A percentile compares a stretch with the other conserved stretches of the same genome.
These are phyloP conservation scores for Megalops cyprinoides DNA, from an alignment of 2,797 vertebrate genomes.

Conservation along the genomic window DNA sequence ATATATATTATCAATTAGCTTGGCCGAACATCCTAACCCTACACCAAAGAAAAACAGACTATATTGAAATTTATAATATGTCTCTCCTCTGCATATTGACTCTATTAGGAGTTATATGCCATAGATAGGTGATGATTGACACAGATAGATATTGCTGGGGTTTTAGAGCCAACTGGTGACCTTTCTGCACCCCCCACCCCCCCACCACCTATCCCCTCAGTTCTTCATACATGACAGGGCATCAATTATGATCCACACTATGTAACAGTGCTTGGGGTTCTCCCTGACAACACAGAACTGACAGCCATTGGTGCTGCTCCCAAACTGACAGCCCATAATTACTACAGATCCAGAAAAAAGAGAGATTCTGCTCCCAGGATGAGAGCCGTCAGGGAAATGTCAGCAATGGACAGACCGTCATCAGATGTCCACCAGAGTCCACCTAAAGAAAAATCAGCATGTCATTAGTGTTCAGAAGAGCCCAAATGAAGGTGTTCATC, in stretches of 20 bases:
- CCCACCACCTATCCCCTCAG: background rate
- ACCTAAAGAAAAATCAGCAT: background rate
- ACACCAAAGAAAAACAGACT: background rate
- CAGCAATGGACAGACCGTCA: too few relatives aligned
- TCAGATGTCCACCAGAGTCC: background rate
- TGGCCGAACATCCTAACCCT: too few relatives aligned
- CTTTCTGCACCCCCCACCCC: constrained; percentile 2
- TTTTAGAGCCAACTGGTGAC: constrained; percentile 8
- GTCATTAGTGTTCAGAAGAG: background rate
- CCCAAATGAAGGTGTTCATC: background rate
- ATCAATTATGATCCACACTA: background rate
- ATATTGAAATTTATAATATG: background rate
- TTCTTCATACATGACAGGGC: background rate
- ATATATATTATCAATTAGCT: background rate
- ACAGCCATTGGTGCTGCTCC: background rate
- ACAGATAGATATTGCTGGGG: background rate
- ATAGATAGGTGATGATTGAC: background rate
- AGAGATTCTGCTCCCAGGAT: background rate
- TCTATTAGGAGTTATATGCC: background rate
- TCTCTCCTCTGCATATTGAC: background rate
- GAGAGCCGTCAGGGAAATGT: background rate
- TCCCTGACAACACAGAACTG: constrained; percentile 1
- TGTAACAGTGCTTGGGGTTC: background rate
- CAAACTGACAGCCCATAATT: constrained; percentile 8
- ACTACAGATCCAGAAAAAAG: background rate